Conservation (phyloP, 2,797 vertebrate genomes). For the Myoxocephalus aenaeus region DNA sequence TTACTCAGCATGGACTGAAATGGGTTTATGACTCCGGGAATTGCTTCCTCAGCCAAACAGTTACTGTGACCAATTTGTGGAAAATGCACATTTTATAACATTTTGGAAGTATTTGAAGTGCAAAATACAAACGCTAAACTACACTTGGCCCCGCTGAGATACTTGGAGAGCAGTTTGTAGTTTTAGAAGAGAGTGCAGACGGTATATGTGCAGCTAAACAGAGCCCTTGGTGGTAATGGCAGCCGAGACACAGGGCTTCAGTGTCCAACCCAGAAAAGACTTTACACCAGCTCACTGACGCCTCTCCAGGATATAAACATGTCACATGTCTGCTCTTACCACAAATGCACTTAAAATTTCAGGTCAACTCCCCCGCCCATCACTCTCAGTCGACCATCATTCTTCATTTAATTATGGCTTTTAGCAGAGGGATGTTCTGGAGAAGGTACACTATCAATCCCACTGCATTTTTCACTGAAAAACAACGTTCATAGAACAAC, state of each 20-base stretch:
- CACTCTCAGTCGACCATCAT: conserved; percentile 22
- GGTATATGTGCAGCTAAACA: conserved; percentile 26
- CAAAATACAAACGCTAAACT: conserved; percentile 27
- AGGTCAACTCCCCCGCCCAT: conserved; percentile 33
- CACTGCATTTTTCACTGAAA: neutral
- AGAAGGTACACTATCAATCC: neutral
- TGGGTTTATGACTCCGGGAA: conserved; percentile 36
- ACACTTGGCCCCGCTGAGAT: neutral
- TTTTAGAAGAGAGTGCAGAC: conserved; percentile 29
- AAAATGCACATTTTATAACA: conserved; percentile 35
- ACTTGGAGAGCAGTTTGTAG: neutral
- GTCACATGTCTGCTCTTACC: conserved; percentile 75
- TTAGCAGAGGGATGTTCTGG: neutral
- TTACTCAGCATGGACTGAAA: conserved; percentile 19
- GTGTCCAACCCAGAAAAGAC: conserved; percentile 44
- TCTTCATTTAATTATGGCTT: conserved; percentile 48
- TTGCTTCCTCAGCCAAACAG: neutral
- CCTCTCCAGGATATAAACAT: conserved; percentile 70
- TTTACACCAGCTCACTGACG: conserved; percentile 66
- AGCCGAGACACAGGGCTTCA: neutral
- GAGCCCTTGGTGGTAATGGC: conserved; percentile 29
- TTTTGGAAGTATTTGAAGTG: conserved; percentile 20
- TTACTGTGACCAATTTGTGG: conserved; percentile 17
- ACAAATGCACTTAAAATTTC: conserved; percentile 51
- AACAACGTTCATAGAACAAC: neutral